A percentile compares a stretch with the other conserved stretches of the same genome.
phyloP scores from a whole-genome alignment of 2,888 invertebrate genomes.

The Eupithecia vulgata region DNA sequence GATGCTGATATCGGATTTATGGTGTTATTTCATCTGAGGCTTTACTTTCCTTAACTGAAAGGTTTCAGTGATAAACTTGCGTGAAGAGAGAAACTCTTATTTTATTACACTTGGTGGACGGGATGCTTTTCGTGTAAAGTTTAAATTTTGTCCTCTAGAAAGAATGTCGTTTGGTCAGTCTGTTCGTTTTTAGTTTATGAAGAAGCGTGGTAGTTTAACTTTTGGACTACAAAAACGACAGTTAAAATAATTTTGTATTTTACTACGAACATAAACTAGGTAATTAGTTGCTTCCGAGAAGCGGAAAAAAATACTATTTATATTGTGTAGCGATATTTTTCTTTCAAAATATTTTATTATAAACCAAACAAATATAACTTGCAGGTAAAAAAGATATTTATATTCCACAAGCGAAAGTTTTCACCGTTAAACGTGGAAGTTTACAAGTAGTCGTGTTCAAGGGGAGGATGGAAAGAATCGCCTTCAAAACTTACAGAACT shows the following conservation, averaged over 20 bases:
- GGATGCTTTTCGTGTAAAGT: background rate
- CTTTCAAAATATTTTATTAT: background rate
- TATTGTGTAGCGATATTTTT: background rate
- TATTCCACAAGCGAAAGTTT: slow-evolving; percentile 13
- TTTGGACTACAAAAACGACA: background rate
- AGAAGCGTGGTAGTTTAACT: background rate
- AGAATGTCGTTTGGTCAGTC: too few relatives aligned
- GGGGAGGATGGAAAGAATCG: slow-evolving; percentile 19
- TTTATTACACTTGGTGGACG: background rate
- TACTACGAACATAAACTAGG: background rate
- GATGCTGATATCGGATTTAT: slow-evolving; percentile 38
- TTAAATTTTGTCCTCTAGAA: background rate
- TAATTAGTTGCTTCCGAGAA: background rate
- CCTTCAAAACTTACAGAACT: slow-evolving; percentile 25
- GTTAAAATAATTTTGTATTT: background rate
- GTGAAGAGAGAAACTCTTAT: background rate
- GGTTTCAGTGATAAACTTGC: slow-evolving; percentile 31
- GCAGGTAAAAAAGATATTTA: background rate
- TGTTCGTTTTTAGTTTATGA: too few relatives aligned
- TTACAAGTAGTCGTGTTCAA: slow-evolving; percentile 14
- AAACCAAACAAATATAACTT: background rate
- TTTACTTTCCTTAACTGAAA: slow-evolving; percentile 30
- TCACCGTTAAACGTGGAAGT: slow-evolving; percentile 14
- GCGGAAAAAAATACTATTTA: background rate
- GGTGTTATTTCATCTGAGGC: slow-evolving; percentile 28